Conservation (phyloP, 2,113 vertebrate species). For the Odocoileus hemionus region DNA sequence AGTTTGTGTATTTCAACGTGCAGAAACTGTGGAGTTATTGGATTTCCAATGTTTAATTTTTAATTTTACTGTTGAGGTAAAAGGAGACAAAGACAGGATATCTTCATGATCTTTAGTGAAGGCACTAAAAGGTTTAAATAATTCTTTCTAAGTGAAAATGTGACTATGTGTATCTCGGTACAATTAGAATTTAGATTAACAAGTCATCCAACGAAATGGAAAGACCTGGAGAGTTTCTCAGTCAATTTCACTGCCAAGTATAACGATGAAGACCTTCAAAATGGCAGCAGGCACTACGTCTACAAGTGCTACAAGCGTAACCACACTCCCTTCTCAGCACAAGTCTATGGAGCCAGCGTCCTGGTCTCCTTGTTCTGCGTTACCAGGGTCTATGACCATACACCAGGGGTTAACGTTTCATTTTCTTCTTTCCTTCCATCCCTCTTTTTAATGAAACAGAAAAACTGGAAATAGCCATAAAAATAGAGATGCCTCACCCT, state of each 20-base stretch:
- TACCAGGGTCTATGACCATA: neutral
- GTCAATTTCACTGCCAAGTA: neutral
- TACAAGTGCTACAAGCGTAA: accelerated
- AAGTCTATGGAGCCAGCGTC: neutral
- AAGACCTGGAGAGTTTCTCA: neutral
- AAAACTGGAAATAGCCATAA: neutral
- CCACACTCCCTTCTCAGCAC: neutral
- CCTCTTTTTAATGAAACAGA: neutral
- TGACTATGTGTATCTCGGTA: neutral
- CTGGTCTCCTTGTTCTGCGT: accelerated
- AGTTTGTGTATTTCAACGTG: neutral
- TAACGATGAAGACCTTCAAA: accelerated
- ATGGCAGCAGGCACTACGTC: neutral
- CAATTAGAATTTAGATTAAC: neutral
- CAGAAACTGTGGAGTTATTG: neutral
- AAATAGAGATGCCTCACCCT: constrained; percentile 64
- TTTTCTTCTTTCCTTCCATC: neutral
- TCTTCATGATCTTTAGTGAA: neutral
- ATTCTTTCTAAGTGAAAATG: neutral
- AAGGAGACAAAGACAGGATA: neutral
- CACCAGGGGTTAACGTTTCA: neutral
- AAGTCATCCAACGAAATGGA: neutral
- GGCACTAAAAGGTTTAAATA: neutral
- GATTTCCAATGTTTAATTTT: neutral
- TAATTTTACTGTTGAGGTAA: neutral